A percentile compares a stretch with the other conserved stretches of the same genome.
Evolutionary conservation across 2,113 vertebrate species (phyloP).

Genomic region (Ctenomys sociabilis): DNA sequence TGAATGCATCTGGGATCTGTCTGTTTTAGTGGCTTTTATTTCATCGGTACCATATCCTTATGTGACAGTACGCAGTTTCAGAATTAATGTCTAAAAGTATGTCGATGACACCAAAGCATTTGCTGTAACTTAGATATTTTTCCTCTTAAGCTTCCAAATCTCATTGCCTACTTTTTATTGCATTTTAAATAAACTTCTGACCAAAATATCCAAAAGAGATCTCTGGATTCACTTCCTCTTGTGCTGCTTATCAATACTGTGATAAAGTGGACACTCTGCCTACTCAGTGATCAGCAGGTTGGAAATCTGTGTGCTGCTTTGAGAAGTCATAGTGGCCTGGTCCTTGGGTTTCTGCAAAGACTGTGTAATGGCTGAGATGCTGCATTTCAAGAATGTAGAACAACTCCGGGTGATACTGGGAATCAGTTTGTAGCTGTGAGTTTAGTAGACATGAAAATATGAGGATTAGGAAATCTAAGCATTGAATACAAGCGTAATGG

Average conservation of each 20-base stretch:
- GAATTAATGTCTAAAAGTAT: not conserved
- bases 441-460: not conserved
- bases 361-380: not conserved
- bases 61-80: not conserved
- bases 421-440: not conserved
- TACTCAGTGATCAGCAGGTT: not conserved
- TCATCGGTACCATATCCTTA: not conserved
- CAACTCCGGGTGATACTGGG: not conserved
- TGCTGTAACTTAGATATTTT: not conserved
- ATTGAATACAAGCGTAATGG: not conserved
- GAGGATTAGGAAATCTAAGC: not conserved
- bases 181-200: not conserved
- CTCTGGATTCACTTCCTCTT: not conserved
- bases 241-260: not conserved
- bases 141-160: not conserved
- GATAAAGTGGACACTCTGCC: not conserved
- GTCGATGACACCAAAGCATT: not conserved
- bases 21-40: not conserved
- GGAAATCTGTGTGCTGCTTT: not conserved
- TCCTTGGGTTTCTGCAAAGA: not conserved
- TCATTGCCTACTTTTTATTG: not conserved
- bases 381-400: not conserved
- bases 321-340: not conserved
- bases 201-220: not conserved
- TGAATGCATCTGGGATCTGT: not conserved